These are phyloP conservation scores for Plebejus argus DNA, from an alignment of 2,888 invertebrate genomes.

Conservation along the genomic window DNA sequence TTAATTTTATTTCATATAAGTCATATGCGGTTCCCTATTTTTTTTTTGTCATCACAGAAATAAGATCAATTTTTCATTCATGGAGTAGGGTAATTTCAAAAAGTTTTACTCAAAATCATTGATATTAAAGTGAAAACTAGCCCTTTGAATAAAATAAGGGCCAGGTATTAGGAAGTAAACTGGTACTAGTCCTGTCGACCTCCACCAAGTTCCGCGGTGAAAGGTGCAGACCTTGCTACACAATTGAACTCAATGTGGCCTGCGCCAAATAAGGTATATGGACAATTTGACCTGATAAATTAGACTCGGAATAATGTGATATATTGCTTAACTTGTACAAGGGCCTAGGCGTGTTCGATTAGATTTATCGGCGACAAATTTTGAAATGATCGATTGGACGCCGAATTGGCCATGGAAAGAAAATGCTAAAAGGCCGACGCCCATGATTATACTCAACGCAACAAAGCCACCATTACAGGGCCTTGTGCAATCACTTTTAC, in stretches of 20 bases:
- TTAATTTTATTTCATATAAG: too few relatives aligned
- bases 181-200: slow-evolving; percentile 53
- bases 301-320: slow-evolving; percentile 50
- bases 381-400: background rate
- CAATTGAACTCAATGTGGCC: slow-evolving; percentile 16
- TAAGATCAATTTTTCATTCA: too few relatives aligned
- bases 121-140: background rate
- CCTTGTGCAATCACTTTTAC: slow-evolving; percentile 46
- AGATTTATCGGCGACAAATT: background rate
- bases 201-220: slow-evolving; percentile 58
- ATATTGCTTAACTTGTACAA: background rate
- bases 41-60: too few relatives aligned
- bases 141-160: background rate
- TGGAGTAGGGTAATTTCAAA: background rate
- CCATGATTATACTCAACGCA: slow-evolving; percentile 41
- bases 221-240: slow-evolving; percentile 50
- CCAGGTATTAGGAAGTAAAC: slow-evolving; percentile 27
- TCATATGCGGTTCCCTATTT: too few relatives aligned
- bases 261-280: slow-evolving; percentile 6
- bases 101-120: background rate
- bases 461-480: slow-evolving; percentile 43
- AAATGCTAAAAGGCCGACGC: slow-evolving; percentile 25
- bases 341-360: background rate
- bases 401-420: background rate
- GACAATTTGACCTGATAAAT: slow-evolving; percentile 17